Percentiles rank a stretch among this genome's conserved stretches.
Conservation (phyloP, 2,888 invertebrate genomes). For the Lepidocyrtoides sp. region DNA sequence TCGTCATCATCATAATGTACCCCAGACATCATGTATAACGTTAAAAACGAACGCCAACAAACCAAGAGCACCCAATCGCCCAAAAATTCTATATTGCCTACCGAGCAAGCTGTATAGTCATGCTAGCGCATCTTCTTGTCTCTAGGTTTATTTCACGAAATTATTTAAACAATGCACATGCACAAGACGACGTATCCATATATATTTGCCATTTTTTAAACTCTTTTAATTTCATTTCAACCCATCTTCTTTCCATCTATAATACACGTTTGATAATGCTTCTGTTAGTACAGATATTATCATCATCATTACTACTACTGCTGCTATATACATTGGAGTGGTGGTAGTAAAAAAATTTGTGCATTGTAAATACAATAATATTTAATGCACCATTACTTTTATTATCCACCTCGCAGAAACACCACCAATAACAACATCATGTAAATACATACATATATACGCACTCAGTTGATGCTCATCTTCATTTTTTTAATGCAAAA, state of each 20-base stretch:
- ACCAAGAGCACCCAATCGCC: slow-evolving; percentile 35
- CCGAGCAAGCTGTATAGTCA: background rate
- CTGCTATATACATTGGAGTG: background rate
- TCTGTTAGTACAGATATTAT: background rate
- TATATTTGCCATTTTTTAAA: background rate
- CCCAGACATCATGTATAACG: background rate
- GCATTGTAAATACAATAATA: background rate
- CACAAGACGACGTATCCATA: background rate
- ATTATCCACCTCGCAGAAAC: slow-evolving; percentile 16
- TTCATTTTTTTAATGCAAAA: slow-evolving; percentile 52
- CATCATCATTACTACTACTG: background rate
- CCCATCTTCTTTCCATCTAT: slow-evolving; percentile 1
- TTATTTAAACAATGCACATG: slow-evolving; percentile 22
- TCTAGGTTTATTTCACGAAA: background rate
- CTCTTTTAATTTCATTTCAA: background rate
- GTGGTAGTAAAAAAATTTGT: background rate
- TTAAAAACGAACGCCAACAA: background rate
- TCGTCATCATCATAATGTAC: background rate
- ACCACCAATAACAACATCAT: background rate
- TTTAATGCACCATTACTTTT: slow-evolving; percentile 29
- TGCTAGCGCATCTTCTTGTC: background rate
- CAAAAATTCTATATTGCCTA: slow-evolving; percentile 26
- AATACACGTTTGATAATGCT: background rate
- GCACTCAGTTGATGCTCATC: background rate
- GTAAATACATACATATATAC: background rate